Evolutionary conservation across 2,888 invertebrate species (phyloP), one percentile per base, ranked within the genome.

Genomic region (Hydraecia micacea): DNA sequence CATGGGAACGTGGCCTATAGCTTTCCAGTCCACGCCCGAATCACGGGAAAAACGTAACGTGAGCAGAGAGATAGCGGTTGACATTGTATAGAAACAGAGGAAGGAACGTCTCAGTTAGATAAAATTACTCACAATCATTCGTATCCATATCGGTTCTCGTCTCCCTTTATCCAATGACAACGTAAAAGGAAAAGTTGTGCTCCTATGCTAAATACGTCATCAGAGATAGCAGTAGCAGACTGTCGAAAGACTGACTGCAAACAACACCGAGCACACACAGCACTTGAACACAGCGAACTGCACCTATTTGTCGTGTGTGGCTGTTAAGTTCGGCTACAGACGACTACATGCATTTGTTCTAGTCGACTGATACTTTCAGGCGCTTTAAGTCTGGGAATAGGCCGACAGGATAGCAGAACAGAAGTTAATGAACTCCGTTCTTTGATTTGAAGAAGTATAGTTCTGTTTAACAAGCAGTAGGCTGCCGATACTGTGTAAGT

Each of bases 131-230:
- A 85, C 81, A 83, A 66, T 80, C 52, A 70, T 7, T 81, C 36
- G 68, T 81, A 52, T 84, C 84, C 81, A 66, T 52, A 52, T 72
- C 55, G 32, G 71, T 66, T 73, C 25, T 73, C 81, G 42, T 79
- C 74, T 39, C 65, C 72, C 42, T 79, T 63, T 67, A 55, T 70
- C 86, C 81, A 49, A 76, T 85, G 76, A 81, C 80, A 83, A 85
- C 81, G 85, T 65, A 85, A 85, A 85, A 80, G 85, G 85, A 80
- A 85, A 82, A 81, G 39, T 36, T 80, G 63, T 65, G 80, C 81
- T 83, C 71, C 63, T 81, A 81, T 73, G 52, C 71, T 80, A 83
- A 80, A 60, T 55, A 71, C 62, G 55, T 72, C 71, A n/a, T 63
- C 74, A 60, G 28, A 71, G 42, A 55, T 80, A 81, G 75, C 85